A percentile compares a stretch with the other conserved stretches of the same genome.
phyloP scores from a whole-genome alignment of 2,113 vertebrate genomes.

The Stomatorhinus ivindoensis region DNA sequence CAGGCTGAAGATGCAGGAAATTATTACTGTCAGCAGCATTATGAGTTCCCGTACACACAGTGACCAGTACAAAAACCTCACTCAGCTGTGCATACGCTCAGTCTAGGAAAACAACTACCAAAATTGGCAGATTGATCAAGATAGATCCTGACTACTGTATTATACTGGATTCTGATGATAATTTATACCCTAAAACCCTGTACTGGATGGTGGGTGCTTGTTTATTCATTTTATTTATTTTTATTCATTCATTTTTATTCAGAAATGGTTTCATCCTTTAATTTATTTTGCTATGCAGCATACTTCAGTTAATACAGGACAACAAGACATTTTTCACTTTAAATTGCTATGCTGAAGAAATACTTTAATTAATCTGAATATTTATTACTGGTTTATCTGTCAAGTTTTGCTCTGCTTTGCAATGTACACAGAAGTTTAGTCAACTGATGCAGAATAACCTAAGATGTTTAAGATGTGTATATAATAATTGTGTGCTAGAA shows the following conservation, averaged over 20 bases:
- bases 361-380: too few relatives aligned
- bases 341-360: too few relatives aligned
- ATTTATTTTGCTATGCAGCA: background rate
- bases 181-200: background rate
- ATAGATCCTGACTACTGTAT: background rate
- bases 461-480: too few relatives aligned
- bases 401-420: too few relatives aligned
- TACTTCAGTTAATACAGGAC: too few relatives aligned
- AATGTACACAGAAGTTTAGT: too few relatives aligned
- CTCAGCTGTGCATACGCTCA: background rate
- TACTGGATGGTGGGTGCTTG: background rate
- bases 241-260: background rate
- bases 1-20: conserved; percentile 8
- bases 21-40: conserved; percentile 25
- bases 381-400: too few relatives aligned
- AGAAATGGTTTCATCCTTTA: background rate
- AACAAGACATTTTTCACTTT: too few relatives aligned
- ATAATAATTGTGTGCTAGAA: too few relatives aligned
- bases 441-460: too few relatives aligned
- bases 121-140: background rate
- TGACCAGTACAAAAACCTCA: conserved; percentile 21
- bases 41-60: background rate
- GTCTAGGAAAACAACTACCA: background rate
- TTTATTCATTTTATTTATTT: background rate
- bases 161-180: background rate